Evolutionary conservation across 2,113 vertebrate genomes (phyloP).

Genomic region (Thalassarche chlororhynchos): DNA sequence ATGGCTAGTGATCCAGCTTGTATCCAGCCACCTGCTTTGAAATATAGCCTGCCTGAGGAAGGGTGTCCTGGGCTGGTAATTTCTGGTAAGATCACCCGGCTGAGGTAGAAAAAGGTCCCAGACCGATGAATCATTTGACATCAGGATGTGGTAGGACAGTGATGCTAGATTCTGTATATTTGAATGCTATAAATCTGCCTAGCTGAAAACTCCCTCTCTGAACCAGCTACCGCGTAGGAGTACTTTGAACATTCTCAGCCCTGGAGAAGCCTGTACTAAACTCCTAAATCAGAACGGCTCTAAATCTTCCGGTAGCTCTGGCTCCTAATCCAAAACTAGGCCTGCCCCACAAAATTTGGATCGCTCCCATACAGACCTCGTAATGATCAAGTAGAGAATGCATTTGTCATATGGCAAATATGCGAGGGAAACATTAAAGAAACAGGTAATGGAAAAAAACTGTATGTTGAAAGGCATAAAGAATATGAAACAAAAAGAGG

Average conservation of each 20-base stretch:
- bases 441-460: slow-evolving; percentile 1
- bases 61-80: not conserved
- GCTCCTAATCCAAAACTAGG: not conserved
- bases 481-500: not conserved
- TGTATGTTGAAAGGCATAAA: not conserved
- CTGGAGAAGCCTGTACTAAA: not conserved
- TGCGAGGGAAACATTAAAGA: not conserved
- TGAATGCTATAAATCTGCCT: not conserved
- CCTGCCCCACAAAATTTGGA: not conserved
- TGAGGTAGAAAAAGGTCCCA: not conserved
- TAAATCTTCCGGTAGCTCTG: slow-evolving; percentile 21
- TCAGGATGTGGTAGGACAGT: not conserved
- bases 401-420: slow-evolving; percentile 15
- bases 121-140: not conserved
- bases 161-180: not conserved
- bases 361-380: not conserved
- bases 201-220: not conserved
- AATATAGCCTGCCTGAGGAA: not conserved
- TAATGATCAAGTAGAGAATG: not conserved
- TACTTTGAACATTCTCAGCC: not conserved
- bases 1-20: not conserved
- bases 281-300: not conserved
- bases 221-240: not conserved
- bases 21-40: not conserved
- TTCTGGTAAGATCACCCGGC: not conserved